Evolutionary conservation across 2,888 invertebrate genomes (phyloP).

Genomic region (Axea sp.): DNA sequence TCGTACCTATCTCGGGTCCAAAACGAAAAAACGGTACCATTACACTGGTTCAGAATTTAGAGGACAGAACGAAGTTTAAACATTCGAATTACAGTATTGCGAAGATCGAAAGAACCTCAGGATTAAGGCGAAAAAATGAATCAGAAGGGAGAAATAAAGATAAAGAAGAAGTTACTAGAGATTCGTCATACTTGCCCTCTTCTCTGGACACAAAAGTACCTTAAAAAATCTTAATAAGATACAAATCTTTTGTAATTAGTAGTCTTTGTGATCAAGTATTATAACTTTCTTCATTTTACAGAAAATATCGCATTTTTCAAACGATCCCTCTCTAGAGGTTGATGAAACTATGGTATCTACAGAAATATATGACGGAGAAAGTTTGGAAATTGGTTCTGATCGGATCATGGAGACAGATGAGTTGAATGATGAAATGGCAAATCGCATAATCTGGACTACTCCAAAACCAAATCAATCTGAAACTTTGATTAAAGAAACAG

Average conservation of each 20-base stretch:
- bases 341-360: slow-evolving; percentile 66
- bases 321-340: slow-evolving; percentile 61
- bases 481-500: slow-evolving; percentile 49
- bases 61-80: slow-evolving; percentile 65
- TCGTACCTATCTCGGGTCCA: slow-evolving; percentile 84
- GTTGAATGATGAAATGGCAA: slow-evolving; percentile 59
- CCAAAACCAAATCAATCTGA: slow-evolving; percentile 45
- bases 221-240: background rate
- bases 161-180: slow-evolving; percentile 62
- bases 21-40: slow-evolving; percentile 45
- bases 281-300: no score
- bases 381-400: slow-evolving; percentile 63
- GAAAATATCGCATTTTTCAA: slow-evolving; percentile 13
- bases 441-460: slow-evolving; percentile 71
- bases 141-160: slow-evolving; percentile 42
- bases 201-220: slow-evolving; percentile 46
- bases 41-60: slow-evolving; percentile 62
- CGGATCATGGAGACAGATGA: slow-evolving; percentile 39
- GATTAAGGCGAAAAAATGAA: slow-evolving; percentile 57
- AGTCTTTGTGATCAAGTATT: no score
- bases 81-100: slow-evolving; percentile 67
- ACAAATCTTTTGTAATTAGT: no score
- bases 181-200: slow-evolving; percentile 53
- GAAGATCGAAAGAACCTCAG: slow-evolving; percentile 67
- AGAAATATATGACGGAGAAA: slow-evolving; percentile 67